These are phyloP conservation scores for Mantis religiosa DNA, from an alignment of 2,888 invertebrate species.

Conservation along the genomic window DNA sequence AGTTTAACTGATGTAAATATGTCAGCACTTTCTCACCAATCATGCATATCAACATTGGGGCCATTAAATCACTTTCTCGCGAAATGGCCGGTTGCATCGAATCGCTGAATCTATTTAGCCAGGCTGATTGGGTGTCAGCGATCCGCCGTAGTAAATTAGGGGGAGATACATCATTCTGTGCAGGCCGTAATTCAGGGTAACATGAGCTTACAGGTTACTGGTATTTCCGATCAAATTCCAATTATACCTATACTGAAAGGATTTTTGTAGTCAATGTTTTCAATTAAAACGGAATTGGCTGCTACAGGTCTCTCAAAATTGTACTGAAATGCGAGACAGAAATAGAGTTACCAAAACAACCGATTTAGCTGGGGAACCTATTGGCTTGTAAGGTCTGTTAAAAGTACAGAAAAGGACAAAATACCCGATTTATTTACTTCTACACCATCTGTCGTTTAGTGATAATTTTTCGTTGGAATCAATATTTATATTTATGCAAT, in stretches of 20 bases:
- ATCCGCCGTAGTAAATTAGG: not conserved
- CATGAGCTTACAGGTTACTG: not conserved
- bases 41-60: not conserved
- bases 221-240: not conserved
- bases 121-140: not conserved
- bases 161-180: not conserved
- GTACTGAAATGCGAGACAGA: no score
- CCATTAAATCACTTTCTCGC: not conserved
- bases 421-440: no score
- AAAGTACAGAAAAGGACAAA: no score
- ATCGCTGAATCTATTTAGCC: not conserved
- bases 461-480: no score
- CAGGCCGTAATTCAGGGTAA: not conserved
- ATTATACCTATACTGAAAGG: not conserved
- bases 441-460: no score
- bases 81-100: not conserved
- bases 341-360: no score
- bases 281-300: no score
- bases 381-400: no score
- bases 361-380: no score
- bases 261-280: no score
- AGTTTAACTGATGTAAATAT: not conserved
- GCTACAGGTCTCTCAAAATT: no score
- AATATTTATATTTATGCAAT: no score
- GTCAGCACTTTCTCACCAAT: not conserved